These are phyloP conservation scores for Zaprionus bogoriensis DNA, from an alignment of 2,888 invertebrate species.

Conservation along the genomic window DNA sequence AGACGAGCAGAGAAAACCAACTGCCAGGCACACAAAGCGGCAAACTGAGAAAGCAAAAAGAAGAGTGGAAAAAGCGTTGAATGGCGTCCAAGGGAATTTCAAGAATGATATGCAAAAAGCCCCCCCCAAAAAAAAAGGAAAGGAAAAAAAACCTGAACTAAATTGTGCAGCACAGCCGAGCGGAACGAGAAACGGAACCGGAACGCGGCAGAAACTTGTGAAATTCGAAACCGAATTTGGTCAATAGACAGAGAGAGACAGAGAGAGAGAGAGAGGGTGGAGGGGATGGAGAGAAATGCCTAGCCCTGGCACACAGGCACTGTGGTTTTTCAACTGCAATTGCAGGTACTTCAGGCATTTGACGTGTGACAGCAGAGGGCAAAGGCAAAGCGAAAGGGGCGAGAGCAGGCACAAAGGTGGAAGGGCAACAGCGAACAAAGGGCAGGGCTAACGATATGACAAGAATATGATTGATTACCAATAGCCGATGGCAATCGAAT, in stretches of 20 bases:
- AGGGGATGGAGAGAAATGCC: too few relatives aligned
- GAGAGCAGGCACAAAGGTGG: background rate
- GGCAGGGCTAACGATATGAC: background rate
- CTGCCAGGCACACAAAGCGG: background rate
- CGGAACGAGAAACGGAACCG: background rate
- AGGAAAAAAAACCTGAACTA: background rate
- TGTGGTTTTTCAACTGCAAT: constrained; percentile 14
- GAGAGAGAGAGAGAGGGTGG: too few relatives aligned
- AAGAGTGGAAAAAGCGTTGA: too few relatives aligned
- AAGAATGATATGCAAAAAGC: background rate
- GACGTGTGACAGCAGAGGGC: constrained; percentile 38
- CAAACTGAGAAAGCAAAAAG: too few relatives aligned
- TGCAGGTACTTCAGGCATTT: too few relatives aligned
- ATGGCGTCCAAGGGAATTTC: background rate
- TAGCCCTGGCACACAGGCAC: too few relatives aligned
- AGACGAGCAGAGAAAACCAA: background rate
- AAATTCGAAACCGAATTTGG: background rate
- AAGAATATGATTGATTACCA: constrained; percentile 40
- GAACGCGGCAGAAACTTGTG: too few relatives aligned
- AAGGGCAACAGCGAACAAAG: background rate
- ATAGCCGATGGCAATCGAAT: constrained; percentile 19
- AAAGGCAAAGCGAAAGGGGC: background rate
- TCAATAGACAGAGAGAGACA: background rate
- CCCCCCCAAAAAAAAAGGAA: background rate
- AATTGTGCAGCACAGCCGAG: background rate